Base-by-base conservation (phyloP, 1,140 invertebrate species). In the Latrodectus geometricus region DNA sequence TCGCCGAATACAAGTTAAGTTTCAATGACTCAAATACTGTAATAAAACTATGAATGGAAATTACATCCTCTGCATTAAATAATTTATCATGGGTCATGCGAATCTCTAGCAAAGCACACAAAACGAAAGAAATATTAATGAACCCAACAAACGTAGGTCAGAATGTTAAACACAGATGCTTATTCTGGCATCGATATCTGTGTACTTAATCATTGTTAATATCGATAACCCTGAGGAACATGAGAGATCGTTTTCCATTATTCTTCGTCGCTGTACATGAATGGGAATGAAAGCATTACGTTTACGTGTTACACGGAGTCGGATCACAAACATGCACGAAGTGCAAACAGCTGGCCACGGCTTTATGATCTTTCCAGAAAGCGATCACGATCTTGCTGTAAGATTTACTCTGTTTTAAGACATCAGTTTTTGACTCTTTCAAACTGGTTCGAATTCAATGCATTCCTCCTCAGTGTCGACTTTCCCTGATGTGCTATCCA, bases 291-390 rank as follows among this genome's bases (percentile, higher is more conserved):
- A 61, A 61, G 54, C 54, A 61, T 61, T 14, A 61, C 54, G 17
- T 61, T 61, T 61, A 61, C 54, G 17, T 61, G 54, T 61, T 61
- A 14, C 54, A 14, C 54, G 54, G 3, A 2, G 11, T 11, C 11
- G 17, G 0, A 61, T 61, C 54, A 9, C 73, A 17, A 48, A 9
- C 73, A 35, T 14, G 15, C 82, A 84, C 82, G 82, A 84, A 50
- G 69, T 76, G 82, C 82, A 84, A 84, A 84, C 73, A 84, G 49
- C 70, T 54, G 17, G n/a, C 50, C 70, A 83, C 69, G 50, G 54
- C 35, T 49, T n/a, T 65, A 61, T 35, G 74, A 74, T 83, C 70
- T 83, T 81, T 21, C 61, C 54, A 83, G 74, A 50, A 61, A n/a
- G 54, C 65, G 72, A 69, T 84, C 82, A 84, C 82, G 82, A 84